Evolutionary conservation across 1,140 invertebrate genomes (phyloP).

Genomic region (Ditylenchus dipsaci): DNA sequence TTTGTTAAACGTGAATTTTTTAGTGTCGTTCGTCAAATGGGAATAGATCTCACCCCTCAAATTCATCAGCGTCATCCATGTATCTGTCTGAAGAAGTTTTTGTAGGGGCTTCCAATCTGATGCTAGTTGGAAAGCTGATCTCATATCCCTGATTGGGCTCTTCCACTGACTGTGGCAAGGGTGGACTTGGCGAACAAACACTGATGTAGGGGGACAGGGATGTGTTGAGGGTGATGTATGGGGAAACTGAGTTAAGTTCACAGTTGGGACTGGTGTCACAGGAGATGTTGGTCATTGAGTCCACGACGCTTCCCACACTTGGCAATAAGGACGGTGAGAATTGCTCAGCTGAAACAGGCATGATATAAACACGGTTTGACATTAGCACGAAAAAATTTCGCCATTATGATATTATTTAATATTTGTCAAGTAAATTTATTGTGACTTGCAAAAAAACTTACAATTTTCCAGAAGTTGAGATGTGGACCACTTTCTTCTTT

Average conservation of each 20-base stretch:
- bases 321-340: neutral
- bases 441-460: too few relatives aligned
- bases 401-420: too few relatives aligned
- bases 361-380: neutral
- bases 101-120: neutral
- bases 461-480: too few relatives aligned
- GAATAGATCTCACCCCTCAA: neutral
- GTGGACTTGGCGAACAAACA: neutral
- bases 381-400: too few relatives aligned
- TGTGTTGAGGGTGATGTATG: too few relatives aligned
- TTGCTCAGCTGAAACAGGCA: neutral
- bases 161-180: neutral
- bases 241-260: too few relatives aligned
- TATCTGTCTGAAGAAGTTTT: neutral
- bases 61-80: neutral
- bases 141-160: neutral
- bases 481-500: slow-evolving; percentile 4
- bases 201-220: neutral
- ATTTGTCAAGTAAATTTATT: too few relatives aligned
- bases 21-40: too few relatives aligned
- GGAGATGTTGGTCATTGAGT: neutral
- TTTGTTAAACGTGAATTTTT: too few relatives aligned
- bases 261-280: neutral
- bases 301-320: neutral
- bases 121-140: neutral